Percentiles rank a stretch among this genome's conserved stretches.
Conservation (phyloP, 2,797 vertebrate genomes). For the Enteromius viviparus region DNA sequence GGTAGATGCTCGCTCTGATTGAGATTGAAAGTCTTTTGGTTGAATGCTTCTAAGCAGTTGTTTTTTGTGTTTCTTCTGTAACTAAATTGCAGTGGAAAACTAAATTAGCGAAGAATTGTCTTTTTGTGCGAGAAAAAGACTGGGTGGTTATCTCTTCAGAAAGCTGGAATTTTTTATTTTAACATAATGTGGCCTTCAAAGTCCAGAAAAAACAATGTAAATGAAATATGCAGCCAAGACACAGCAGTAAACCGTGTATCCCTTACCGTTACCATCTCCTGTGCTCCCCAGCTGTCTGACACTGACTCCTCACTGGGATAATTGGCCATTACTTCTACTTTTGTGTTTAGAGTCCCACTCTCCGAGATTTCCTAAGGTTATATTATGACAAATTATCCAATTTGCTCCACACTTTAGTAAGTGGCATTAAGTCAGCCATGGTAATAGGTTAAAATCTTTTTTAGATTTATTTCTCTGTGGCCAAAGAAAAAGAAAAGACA, state of each 20-base stretch:
- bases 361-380: constrained; percentile 58
- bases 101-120: not conserved
- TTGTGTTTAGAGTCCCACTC: constrained; percentile 54
- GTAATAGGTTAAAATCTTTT: constrained; percentile 40
- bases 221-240: constrained; percentile 21
- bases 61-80: not conserved
- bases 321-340: constrained; percentile 63
- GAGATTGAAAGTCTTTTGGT: constrained; percentile 4
- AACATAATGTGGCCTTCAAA: constrained; percentile 13
- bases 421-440: constrained; percentile 39
- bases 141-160: not conserved
- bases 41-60: not conserved
- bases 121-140: not conserved
- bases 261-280: constrained; percentile 53
- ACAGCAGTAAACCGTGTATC: constrained; percentile 35
- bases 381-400: constrained; percentile 63
- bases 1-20: not conserved
- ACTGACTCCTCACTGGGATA: constrained; percentile 61
- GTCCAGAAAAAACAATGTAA: constrained; percentile 16
- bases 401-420: constrained; percentile 48
- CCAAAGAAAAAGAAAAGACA: not conserved
- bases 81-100: not conserved
- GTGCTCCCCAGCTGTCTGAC: constrained; percentile 50
- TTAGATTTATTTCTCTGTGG: constrained; percentile 25
- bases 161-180: constrained; percentile 11